phyloP scores from a whole-genome alignment of 2,888 invertebrate genomes.

The Philereme transversata region DNA sequence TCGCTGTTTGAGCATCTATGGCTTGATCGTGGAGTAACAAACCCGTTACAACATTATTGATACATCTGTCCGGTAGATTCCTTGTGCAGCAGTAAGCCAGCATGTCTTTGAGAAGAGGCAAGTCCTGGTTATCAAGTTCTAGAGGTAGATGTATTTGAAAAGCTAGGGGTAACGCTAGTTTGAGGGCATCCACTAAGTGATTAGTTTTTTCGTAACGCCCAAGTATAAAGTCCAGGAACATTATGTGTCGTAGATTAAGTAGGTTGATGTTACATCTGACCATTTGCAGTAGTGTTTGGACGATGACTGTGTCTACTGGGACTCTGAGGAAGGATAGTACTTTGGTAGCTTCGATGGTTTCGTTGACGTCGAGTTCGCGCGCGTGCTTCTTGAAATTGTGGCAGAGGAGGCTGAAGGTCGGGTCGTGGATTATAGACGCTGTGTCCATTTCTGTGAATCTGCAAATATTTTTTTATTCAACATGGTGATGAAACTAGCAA shows the following conservation, averaged over 20 bases:
- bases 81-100: slow-evolving; percentile 79
- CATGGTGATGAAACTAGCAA: no score
- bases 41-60: slow-evolving; percentile 80
- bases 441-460: slow-evolving; percentile 55
- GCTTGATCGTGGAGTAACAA: slow-evolving; percentile 71
- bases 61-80: slow-evolving; percentile 75
- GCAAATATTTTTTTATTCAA: neutral
- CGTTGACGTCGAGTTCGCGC: slow-evolving; percentile 77
- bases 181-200: slow-evolving; percentile 86
- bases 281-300: slow-evolving; percentile 86
- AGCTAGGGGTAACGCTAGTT: slow-evolving; percentile 86
- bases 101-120: slow-evolving; percentile 78
- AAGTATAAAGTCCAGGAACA: slow-evolving; percentile 85
- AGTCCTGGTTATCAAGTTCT: slow-evolving; percentile 83
- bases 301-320: slow-evolving; percentile 82
- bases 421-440: slow-evolving; percentile 75
- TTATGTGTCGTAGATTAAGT: slow-evolving; percentile 84
- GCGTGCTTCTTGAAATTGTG: slow-evolving; percentile 80
- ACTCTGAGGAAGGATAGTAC: slow-evolving; percentile 83
- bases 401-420: slow-evolving; percentile 84
- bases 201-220: slow-evolving; percentile 71
- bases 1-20: slow-evolving; percentile 72
- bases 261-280: slow-evolving; percentile 85
- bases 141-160: slow-evolving; percentile 85
- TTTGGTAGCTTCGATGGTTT: slow-evolving; percentile 85